Percentiles rank a stretch among this genome's conserved stretches.
phyloP scores from a whole-genome alignment of 2,797 vertebrate genomes.

The Otolemur crassicaudatus region DNA sequence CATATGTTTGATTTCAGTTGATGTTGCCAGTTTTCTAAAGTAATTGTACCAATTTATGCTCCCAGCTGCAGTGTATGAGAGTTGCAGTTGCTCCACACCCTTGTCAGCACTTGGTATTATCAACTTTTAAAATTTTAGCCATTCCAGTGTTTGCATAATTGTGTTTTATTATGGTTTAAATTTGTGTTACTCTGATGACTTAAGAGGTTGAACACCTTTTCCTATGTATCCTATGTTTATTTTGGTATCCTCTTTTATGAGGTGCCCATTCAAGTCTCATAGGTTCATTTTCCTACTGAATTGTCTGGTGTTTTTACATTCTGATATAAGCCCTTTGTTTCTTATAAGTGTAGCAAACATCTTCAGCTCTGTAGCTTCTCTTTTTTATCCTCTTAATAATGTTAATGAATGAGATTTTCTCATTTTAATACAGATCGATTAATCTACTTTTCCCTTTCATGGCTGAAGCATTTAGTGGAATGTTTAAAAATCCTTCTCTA shows the following conservation, averaged over 20 bases:
- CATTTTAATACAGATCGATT: neutral
- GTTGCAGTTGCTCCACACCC: neutral
- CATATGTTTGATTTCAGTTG: neutral
- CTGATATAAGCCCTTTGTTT: neutral
- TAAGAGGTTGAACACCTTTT: too few relatives aligned
- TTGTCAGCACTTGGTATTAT: neutral
- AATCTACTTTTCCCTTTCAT: neutral
- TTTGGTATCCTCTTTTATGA: neutral
- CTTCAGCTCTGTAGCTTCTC: neutral
- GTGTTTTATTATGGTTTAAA: neutral
- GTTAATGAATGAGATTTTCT: neutral
- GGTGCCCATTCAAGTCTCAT: neutral
- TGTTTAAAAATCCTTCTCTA: neutral
- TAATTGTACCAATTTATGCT: neutral
- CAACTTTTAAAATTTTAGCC: neutral
- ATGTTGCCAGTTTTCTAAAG: neutral
- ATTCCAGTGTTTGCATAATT: neutral
- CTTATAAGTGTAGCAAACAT: neutral
- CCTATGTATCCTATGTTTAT: neutral
- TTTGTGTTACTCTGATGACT: neutral
- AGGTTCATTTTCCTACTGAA: neutral
- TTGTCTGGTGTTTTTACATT: neutral
- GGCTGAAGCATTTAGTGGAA: neutral
- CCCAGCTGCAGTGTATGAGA: too few relatives aligned
- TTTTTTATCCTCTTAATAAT: neutral